Base-by-base conservation (phyloP, 2,888 invertebrate species). In the Erynnis tages region DNA sequence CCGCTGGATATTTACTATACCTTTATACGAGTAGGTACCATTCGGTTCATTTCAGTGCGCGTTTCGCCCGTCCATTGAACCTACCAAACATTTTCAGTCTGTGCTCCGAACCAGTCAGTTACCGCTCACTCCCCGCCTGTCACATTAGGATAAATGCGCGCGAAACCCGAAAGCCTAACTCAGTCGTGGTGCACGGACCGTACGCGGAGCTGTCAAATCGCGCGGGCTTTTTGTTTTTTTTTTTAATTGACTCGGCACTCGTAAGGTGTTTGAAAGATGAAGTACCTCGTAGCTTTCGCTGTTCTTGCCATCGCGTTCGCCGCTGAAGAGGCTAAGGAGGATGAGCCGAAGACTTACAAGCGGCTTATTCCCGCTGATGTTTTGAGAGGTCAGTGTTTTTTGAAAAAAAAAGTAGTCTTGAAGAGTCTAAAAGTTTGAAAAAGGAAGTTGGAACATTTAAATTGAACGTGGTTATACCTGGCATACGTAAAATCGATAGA, bases 351-450 rank as follows among this genome's bases (percentile, higher is more conserved):
- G 79, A 93, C 95, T 38, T 96, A 92, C 91, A 94, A 93, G 71
- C 91, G 97, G 61, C 90, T 96, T 62, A 96, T 97, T 67, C 96
- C 96, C 32, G 97, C 97, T 67, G 97, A 97, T 83, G 95, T 96
- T 29, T 91, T 97, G 58, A 93, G 97, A 93, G 97, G 97, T 97
- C 88, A 91, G 91, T 90, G 65, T 44, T 59, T 48, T 17, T 7
- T n/a, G 10, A 17, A 30, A n/a, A 30, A 30, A 43, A 17, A 11
- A 16, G n/a, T n/a, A n/a, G n/a, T n/a, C n/a, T n/a, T n/a, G n/a
- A n/a, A n/a, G n/a, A n/a, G n/a, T n/a, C n/a, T n/a, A n/a, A n/a
- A n/a, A n/a, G n/a, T n/a, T n/a, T n/a, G n/a, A n/a, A n/a, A n/a
- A n/a, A n/a, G n/a, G n/a, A n/a, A n/a, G n/a, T n/a, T n/a, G n/a